Conservation (phyloP, 2,888 invertebrate genomes). For the Phalera bucephala region DNA sequence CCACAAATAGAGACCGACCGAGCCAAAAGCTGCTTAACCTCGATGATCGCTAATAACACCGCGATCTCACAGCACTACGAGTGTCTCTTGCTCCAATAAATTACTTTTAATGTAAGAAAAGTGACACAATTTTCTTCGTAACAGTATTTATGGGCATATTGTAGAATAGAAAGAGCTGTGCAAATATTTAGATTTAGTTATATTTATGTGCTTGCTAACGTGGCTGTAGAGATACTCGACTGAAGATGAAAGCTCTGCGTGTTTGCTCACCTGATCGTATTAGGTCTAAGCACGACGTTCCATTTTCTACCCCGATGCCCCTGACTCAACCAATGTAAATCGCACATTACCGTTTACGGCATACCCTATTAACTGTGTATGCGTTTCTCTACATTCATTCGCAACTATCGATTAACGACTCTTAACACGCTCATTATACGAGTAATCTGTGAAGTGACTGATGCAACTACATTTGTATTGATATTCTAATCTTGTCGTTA, state of each 20-base stretch:
- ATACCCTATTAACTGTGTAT: constrained; percentile 65
- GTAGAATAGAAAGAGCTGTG: constrained; percentile 2
- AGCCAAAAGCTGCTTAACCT: no score
- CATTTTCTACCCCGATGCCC: constrained; percentile 72
- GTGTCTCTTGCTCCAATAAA: no score
- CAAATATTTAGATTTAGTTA: constrained; percentile 23
- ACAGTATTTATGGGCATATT: no score
- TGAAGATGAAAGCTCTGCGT: constrained; percentile 80
- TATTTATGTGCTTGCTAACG: constrained; percentile 37
- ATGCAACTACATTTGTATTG: constrained; percentile 1
- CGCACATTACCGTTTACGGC: constrained; percentile 61
- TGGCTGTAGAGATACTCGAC: constrained; percentile 61
- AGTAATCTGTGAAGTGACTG: constrained; percentile 22
- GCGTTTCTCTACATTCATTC: constrained; percentile 49
- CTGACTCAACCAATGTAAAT: constrained; percentile 73
- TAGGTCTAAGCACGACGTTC: constrained; percentile 74
- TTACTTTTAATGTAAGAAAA: no score
- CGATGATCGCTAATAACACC: no score
- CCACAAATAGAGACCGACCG: no score
- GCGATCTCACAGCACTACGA: no score
- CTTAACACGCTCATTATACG: constrained; percentile 15
- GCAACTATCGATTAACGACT: constrained; percentile 37
- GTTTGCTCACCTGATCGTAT: constrained; percentile 80
- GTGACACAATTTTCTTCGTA: no score
- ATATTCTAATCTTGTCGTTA: constrained; percentile 27